Evolutionary conservation across 2,797 vertebrate species (phyloP).

Genomic region (Chaunax sp.): DNA sequence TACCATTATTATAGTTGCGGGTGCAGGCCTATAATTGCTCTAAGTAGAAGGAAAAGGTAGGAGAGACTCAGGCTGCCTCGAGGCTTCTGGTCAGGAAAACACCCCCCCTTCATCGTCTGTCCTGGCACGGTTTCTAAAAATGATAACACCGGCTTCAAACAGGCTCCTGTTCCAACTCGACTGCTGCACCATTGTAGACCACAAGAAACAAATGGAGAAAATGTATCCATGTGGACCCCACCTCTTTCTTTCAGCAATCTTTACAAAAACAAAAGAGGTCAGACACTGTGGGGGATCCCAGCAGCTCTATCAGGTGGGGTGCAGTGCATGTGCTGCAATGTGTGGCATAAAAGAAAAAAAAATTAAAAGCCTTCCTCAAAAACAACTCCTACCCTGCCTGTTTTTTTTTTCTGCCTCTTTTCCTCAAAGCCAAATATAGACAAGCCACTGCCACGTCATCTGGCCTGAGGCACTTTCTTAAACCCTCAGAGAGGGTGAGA

Average conservation of each 20-base stretch:
- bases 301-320: slow-evolving; percentile 51
- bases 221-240: slow-evolving; percentile 30
- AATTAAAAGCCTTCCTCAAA: slow-evolving; percentile 67
- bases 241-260: slow-evolving; percentile 30
- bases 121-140: slow-evolving; percentile 72
- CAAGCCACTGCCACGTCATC: slow-evolving; percentile 83
- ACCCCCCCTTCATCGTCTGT: slow-evolving; percentile 27
- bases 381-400: slow-evolving; percentile 71
- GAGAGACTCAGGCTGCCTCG: slow-evolving; percentile 71
- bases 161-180: slow-evolving; percentile 74
- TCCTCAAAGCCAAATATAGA: slow-evolving; percentile 83
- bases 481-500: slow-evolving; percentile 55
- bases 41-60: slow-evolving; percentile 84
- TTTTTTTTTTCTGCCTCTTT: slow-evolving; percentile 62
- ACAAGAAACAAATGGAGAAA: slow-evolving; percentile 8
- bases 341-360: slow-evolving; percentile 51
- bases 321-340: slow-evolving; percentile 52
- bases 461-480: slow-evolving; percentile 61
- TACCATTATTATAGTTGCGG: slow-evolving; percentile 87
- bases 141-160: slow-evolving; percentile 59
- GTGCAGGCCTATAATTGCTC: slow-evolving; percentile 84
- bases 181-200: slow-evolving; percentile 18
- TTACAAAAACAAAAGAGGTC: slow-evolving; percentile 20
- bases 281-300: slow-evolving; percentile 21
- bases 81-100: slow-evolving; percentile 67